Evolutionary conservation across 2,113 vertebrate genomes (phyloP).

Genomic region (Nothobranchius kuhntae): DNA sequence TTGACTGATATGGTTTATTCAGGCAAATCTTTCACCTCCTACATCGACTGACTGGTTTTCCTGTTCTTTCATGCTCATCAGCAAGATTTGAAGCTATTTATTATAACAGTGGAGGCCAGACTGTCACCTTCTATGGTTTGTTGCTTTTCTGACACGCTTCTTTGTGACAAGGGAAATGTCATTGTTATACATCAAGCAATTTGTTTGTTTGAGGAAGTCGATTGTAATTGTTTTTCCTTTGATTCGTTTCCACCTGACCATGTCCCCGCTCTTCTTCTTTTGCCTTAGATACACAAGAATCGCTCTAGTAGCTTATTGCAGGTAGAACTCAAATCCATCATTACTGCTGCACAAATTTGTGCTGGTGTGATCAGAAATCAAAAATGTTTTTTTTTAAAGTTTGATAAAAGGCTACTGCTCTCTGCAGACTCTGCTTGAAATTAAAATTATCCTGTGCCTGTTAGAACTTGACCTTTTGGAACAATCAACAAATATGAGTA

Average conservation of each 20-base stretch:
- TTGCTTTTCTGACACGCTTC: conserved; percentile 63
- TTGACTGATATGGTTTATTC: conserved; percentile 64
- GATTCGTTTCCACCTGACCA: conserved; percentile 50
- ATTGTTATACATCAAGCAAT: conserved; percentile 67
- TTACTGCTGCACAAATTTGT: background rate
- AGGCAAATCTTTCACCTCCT: conserved; percentile 43
- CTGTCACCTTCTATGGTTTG: conserved; percentile 61
- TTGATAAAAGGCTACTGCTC: no score
- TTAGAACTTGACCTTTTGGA: no score
- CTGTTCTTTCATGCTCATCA: conserved; percentile 50
- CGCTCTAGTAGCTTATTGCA: background rate
- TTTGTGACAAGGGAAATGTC: conserved; percentile 64
- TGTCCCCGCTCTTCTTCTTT: conserved; percentile 6
- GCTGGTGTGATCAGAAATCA: no score
- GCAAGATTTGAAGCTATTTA: conserved; percentile 60
- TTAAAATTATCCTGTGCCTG: no score
- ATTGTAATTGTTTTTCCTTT: conserved; percentile 56
- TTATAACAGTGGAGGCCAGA: conserved; percentile 47
- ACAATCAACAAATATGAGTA: no score
- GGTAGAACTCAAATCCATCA: background rate
- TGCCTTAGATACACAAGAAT: background rate
- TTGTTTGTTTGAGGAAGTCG: conserved; percentile 62
- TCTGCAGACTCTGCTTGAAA: no score
- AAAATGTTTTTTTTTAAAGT: no score
- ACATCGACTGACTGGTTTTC: conserved; percentile 49